These are phyloP conservation scores for Ommatoiulus sabulosus DNA, from an alignment of 2,888 invertebrate species.

Conservation along the genomic window DNA sequence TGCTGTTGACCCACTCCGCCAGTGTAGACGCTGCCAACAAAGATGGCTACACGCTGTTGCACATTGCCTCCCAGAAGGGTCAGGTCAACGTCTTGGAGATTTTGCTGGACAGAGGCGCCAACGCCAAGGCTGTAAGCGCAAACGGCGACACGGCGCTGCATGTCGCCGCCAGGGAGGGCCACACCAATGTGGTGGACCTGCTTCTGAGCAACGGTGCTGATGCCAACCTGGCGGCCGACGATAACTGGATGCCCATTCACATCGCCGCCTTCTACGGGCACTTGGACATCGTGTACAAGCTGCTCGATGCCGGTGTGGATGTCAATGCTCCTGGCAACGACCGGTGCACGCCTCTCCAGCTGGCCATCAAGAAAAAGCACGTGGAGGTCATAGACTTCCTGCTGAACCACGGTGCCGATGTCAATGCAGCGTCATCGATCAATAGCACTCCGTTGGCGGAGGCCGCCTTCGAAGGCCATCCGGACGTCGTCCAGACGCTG, in stretches of 20 bases:
- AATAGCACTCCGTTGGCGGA: neutral
- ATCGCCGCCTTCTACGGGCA: constrained; percentile 71
- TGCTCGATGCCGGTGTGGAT: neutral
- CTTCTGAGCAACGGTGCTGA: constrained; percentile 60
- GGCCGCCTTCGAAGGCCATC: neutral
- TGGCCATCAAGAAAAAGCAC: constrained; percentile 44
- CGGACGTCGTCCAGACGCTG: neutral
- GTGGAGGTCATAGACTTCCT: neutral
- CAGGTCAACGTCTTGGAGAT: neutral
- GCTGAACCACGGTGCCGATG: neutral
- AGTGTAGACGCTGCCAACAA: neutral
- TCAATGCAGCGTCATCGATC: neutral
- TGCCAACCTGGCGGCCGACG: neutral
- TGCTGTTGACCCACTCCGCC: neutral
- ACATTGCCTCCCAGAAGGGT: neutral
- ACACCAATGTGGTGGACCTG: neutral
- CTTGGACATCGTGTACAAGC: neutral
- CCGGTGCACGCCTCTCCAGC: neutral
- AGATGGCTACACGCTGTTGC: neutral
- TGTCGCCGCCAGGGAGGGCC: neutral
- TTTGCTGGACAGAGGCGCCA: constrained; percentile 60
- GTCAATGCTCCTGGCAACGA: neutral
- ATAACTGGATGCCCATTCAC: constrained; percentile 53
- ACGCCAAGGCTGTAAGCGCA: neutral
- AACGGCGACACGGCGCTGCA: constrained; percentile 14